These are phyloP conservation scores for Dermolepida albohirtum DNA, from an alignment of 2,888 invertebrate species.

Conservation along the genomic window DNA sequence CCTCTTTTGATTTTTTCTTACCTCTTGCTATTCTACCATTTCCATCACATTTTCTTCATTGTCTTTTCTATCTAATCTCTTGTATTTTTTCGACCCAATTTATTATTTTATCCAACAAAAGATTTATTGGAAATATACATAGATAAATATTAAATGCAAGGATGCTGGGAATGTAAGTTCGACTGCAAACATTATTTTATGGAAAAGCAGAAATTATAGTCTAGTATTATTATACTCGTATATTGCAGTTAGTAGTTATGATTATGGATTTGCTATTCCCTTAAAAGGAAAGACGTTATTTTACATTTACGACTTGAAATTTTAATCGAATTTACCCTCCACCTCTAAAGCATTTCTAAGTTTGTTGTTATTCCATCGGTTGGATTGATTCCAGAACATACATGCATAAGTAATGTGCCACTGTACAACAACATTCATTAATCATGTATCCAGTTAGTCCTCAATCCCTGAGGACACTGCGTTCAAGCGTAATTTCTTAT, in stretches of 20 bases:
- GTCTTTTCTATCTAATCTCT: too few species aligned
- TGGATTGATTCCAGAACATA: constrained; percentile 53
- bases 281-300: constrained; percentile 18
- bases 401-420: constrained; percentile 58
- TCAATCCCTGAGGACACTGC: constrained; percentile 36
- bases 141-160: too few species aligned
- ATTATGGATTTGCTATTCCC: neutral
- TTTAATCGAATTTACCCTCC: constrained; percentile 41
- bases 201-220: too few species aligned
- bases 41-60: too few species aligned
- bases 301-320: constrained; percentile 34
- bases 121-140: too few species aligned
- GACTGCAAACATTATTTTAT: too few species aligned
- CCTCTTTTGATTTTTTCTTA: too few species aligned
- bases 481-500: constrained; percentile 58
- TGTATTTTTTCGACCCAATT: too few species aligned
- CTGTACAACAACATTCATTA: constrained; percentile 60
- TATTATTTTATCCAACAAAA: too few species aligned
- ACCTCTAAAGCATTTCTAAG: constrained; percentile 32
- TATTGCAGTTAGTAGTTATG: neutral
- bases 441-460: constrained; percentile 60
- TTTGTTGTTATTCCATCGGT: constrained; percentile 46
- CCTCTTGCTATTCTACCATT: too few species aligned
- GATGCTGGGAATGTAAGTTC: too few species aligned
- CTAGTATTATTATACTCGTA: too few species aligned